A percentile compares a stretch with the other conserved stretches of the same genome.
Evolutionary conservation across 1,140 invertebrate species (phyloP).

Genomic region (Calephelis virginiensis): DNA sequence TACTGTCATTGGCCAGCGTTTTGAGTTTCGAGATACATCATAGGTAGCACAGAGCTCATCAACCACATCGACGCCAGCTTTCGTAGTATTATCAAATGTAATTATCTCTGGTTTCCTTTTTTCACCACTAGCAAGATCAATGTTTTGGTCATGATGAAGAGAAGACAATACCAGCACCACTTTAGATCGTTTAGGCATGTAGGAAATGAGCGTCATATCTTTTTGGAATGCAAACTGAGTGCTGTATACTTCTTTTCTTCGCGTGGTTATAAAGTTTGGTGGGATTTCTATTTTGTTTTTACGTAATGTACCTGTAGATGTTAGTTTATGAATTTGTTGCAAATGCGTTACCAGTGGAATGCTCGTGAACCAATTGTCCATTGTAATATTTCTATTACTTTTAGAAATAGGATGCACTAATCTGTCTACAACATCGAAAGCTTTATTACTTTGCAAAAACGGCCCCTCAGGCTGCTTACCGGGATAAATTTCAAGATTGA

Average conservation of each 20-base stretch:
- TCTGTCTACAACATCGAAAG: conserved; percentile 28
- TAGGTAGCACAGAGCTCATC: conserved; percentile 45
- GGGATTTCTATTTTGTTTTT: conserved; percentile 72
- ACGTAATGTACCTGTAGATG: conserved; percentile 63
- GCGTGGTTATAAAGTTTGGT: conserved; percentile 12
- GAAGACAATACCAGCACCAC: conserved; percentile 35
- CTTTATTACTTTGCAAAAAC: conserved; percentile 23
- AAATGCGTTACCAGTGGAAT: conserved; percentile 38
- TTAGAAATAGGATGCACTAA: conserved; percentile 31
- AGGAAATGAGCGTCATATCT: conserved; percentile 38
- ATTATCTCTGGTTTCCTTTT: conserved; percentile 62
- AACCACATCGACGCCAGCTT: conserved; percentile 53
- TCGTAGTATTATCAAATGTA: conserved; percentile 49
- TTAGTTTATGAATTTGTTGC: conserved; percentile 33
- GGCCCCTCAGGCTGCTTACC: conserved; percentile 33
- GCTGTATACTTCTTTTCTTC: conserved; percentile 11
- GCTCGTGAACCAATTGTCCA: conserved; percentile 22
- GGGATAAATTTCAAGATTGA: conserved; percentile 40
- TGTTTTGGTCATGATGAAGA: conserved; percentile 29
- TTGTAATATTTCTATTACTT: conserved; percentile 33
- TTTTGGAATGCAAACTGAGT: conserved; percentile 38
- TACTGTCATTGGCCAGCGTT: conserved; percentile 45
- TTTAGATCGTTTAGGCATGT: conserved; percentile 40
- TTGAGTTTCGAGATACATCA: conserved; percentile 36
- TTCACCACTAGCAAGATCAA: conserved; percentile 25